Evolutionary conservation across 1,140 invertebrate genomes (phyloP), one percentile per base, ranked within the genome.

Genomic region (Geopemphigus sp.): DNA sequence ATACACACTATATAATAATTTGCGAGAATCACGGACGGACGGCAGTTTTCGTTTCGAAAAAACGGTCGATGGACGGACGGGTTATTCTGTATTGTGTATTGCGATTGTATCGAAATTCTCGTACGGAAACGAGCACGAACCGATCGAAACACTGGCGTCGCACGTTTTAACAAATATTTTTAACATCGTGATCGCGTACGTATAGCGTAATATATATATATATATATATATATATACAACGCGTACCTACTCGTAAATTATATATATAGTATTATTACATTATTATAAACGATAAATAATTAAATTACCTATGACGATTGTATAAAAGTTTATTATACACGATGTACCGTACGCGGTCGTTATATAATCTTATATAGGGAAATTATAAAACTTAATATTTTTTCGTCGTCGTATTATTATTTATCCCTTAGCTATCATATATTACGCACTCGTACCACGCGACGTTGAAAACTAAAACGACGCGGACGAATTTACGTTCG

Each of bases 371-470:
- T 53, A 53, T 53, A 29, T 53, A 53, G 47, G 39, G 19, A 53
- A 29, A 70, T 70, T 70, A 70, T 70, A 70, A 70, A 53, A 70
- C 66, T 29, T 53, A 70, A 26, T 70, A 53, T 70, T 70, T 70
- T 70, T 70, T 70, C 15, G 15, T 70, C 15, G 14, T 53, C 17
- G 45, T 70, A 14, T 11, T 70, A 6, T 61, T 61, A 15, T 26
- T 61, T 1, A 24, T 59, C 19, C 8, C 3, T 26, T 45, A 5
- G 39, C 39, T 45, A 5, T 5, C 39, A 45, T 45, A 45, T 45
- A n/a, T n/a, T n/a, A n/a, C n/a, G n/a, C n/a, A n/a, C n/a, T n/a
- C n/a, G n/a, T n/a, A n/a, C n/a, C n/a, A n/a, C n/a, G n/a, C n/a
- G n/a, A n/a, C n/a, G n/a, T n/a, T n/a, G n/a, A n/a, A n/a, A n/a